These are phyloP conservation scores for Trichoplusia ni DNA, from an alignment of 1,140 invertebrate species.

Conservation along the genomic window DNA sequence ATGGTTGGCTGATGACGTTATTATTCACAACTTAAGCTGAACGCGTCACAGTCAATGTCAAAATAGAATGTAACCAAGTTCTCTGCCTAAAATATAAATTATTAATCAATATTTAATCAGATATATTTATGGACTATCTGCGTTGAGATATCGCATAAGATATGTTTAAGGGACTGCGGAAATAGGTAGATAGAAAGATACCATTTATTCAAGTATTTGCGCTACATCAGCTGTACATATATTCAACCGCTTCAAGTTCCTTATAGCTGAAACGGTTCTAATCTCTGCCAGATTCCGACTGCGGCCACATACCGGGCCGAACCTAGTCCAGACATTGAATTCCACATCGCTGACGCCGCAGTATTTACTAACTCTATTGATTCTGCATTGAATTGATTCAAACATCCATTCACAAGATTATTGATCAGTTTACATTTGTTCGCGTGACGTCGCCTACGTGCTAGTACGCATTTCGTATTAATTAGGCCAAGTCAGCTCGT, in stretches of 20 bases:
- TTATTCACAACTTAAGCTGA: no score
- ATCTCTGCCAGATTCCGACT: conserved; percentile 12
- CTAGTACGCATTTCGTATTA: conserved; percentile 43
- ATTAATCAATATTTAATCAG: no score
- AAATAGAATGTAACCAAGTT: no score
- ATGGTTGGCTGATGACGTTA: no score
- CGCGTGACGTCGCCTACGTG: conserved; percentile 37
- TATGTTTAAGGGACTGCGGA: no score
- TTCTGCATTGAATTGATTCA: conserved; percentile 40
- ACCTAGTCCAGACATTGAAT: conserved; percentile 32
- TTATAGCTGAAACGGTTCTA: conserved; percentile 9
- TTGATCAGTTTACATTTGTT: conserved; percentile 25
- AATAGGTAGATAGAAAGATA: no score
- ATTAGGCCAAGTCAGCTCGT: conserved; percentile 46
- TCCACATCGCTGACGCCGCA: conserved; percentile 41
- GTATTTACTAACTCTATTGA: conserved; percentile 53
- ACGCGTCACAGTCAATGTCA: no score
- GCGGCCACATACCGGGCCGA: conserved; percentile 5
- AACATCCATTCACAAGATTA: conserved; percentile 45
- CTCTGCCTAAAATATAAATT: no score
- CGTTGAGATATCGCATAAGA: no score
- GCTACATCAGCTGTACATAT: not conserved
- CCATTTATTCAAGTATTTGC: no score
- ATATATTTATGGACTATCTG: no score
- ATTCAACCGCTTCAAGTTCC: conserved; percentile 6